Evolutionary conservation across 30 jellyfish, hydroid and myxozoan species (phyloP).

Genomic region (Hydractinia symbiolongicarpus): DNA sequence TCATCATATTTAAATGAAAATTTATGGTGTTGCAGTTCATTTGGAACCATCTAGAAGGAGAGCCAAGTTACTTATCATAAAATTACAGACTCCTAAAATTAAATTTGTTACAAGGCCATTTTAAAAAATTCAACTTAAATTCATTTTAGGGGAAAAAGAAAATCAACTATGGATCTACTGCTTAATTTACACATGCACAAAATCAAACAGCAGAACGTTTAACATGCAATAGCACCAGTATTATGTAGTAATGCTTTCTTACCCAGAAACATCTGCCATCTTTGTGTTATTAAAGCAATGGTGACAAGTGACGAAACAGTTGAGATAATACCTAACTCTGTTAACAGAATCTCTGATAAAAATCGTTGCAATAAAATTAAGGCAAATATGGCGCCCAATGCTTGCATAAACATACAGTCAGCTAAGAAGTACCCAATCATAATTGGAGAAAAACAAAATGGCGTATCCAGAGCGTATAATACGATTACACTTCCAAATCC

Average conservation of each 20-base stretch:
- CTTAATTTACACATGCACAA: not conserved
- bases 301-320: conserved; percentile 65
- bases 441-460: conserved; percentile 93
- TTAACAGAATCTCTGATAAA: conserved; percentile 74
- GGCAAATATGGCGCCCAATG: conserved; percentile 90
- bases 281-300: conserved; percentile 81
- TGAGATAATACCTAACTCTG: conserved; percentile 80
- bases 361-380: conserved; percentile 51
- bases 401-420: conserved; percentile 93
- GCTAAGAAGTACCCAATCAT: conserved; percentile 95
- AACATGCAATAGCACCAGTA: not conserved
- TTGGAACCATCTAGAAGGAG: no score
- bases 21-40: no score
- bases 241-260: not conserved
- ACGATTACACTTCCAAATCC: conserved; percentile 96
- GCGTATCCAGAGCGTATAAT: conserved; percentile 77
- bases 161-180: not conserved
- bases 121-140: not conserved
- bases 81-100: no score
- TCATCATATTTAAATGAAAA: no score
- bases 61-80: no score
- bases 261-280: conserved; percentile 86
- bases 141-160: not conserved
- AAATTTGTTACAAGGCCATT: no score
- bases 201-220: not conserved